Conservation (phyloP, 2,797 vertebrate genomes). For the Novumbra hubbsi region DNA sequence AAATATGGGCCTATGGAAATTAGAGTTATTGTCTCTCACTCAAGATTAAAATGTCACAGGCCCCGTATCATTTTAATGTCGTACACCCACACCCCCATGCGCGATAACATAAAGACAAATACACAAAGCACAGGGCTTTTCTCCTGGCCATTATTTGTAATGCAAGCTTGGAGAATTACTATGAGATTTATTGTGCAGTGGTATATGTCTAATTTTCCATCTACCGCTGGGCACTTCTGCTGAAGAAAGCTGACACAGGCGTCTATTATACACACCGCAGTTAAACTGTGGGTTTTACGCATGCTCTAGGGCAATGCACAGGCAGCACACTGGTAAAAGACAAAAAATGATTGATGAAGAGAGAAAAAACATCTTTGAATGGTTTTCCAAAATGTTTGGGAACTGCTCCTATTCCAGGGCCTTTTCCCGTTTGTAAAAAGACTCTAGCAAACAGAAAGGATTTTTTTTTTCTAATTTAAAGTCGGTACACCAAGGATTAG, state of each 20-base stretch:
- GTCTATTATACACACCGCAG: constrained; percentile 70
- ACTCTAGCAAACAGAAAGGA: constrained; percentile 29
- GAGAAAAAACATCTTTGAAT: constrained; percentile 53
- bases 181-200: constrained; percentile 78
- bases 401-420: constrained; percentile 43
- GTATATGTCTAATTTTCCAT: constrained; percentile 81
- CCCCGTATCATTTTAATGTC: constrained; percentile 50
- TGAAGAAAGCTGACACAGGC: constrained; percentile 70
- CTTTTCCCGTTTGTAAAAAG: constrained; percentile 17
- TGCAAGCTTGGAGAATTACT: constrained; percentile 78
- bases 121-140: constrained; percentile 69
- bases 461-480: constrained; percentile 4
- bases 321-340: constrained; percentile 59
- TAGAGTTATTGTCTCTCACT: constrained; percentile 66
- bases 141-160: constrained; percentile 69
- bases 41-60: constrained; percentile 64
- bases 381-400: constrained; percentile 60
- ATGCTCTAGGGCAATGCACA: constrained; percentile 57
- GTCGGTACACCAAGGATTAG: neutral
- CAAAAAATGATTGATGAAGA: constrained; percentile 64
- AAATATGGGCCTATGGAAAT: constrained; percentile 61
- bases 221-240: constrained; percentile 69
- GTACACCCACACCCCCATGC: constrained; percentile 20
- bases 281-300: constrained; percentile 71
- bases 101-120: constrained; percentile 57